phyloP scores from a whole-genome alignment of 1,140 invertebrate genomes.

The Triops longicaudatus region DNA sequence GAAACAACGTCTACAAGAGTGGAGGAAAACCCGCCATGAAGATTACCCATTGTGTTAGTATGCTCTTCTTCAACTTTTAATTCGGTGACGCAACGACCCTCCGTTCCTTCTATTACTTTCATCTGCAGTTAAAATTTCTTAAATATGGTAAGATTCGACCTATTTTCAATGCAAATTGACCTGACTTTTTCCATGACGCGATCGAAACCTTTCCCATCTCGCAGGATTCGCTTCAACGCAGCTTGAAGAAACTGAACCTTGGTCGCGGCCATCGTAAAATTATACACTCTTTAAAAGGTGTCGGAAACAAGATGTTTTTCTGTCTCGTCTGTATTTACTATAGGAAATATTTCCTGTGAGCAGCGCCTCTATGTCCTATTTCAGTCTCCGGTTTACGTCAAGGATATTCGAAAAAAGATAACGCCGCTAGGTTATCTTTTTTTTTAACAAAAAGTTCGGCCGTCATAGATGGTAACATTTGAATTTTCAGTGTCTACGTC shows the following conservation, averaged over 20 bases:
- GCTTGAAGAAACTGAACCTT: background rate
- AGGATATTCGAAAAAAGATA: too few species aligned
- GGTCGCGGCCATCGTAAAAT: background rate
- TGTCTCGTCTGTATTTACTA: too few species aligned
- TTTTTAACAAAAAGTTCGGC: too few species aligned
- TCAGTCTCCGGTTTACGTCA: too few species aligned
- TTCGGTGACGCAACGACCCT: constrained; percentile 61
- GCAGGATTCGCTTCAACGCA: background rate
- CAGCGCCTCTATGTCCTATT: too few species aligned
- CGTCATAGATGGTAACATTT: too few species aligned
- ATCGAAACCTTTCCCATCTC: constrained; percentile 40
- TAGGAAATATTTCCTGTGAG: too few species aligned
- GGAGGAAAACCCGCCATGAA: constrained; percentile 77
- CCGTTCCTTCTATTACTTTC: constrained; percentile 53
- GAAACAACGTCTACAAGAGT: constrained; percentile 75
- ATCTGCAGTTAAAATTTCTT: constrained; percentile 44
- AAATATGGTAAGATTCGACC: background rate
- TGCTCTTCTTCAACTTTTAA: constrained; percentile 67
- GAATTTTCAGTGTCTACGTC: too few species aligned
- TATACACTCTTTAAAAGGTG: too few species aligned
- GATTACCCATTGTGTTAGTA: constrained; percentile 58
- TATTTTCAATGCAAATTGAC: constrained; percentile 20
- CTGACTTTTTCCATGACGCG: constrained; percentile 45
- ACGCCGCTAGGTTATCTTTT: too few species aligned
- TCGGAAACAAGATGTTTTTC: background rate